phyloP scores from a whole-genome alignment of 2,888 invertebrate species.

The Drosophila dives region DNA sequence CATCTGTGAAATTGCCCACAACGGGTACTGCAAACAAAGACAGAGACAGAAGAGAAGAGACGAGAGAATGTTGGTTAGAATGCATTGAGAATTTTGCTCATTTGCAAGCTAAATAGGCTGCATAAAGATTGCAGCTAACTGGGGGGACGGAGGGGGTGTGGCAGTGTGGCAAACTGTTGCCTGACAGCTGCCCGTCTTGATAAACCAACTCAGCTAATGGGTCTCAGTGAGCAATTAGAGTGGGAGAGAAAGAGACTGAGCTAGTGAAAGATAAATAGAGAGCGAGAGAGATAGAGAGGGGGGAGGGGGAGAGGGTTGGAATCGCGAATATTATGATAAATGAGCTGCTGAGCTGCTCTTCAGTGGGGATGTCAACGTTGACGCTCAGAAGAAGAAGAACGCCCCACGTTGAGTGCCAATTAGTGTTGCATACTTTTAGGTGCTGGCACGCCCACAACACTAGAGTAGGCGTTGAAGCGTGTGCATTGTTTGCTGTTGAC shows the following conservation, averaged over 20 bases:
- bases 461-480: conserved; percentile 56
- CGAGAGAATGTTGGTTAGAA: conserved; percentile 42
- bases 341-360: conserved; percentile 53
- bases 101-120: conserved; percentile 49
- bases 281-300: conserved; percentile 10
- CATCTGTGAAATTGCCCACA: conserved; percentile 88
- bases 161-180: conserved; percentile 11
- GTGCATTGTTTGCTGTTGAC: conserved; percentile 66
- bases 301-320: conserved; percentile 6
- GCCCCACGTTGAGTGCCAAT: conserved; percentile 60
- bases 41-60: conserved; percentile 8
- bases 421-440: conserved; percentile 71
- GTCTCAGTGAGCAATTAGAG: conserved; percentile 62
- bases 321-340: conserved; percentile 76
- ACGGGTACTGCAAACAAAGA: conserved; percentile 85
- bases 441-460: conserved; percentile 35
- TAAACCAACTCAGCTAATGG: conserved; percentile 66
- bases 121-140: conserved; percentile 30
- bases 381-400: conserved; percentile 29
- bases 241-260: conserved; percentile 24
- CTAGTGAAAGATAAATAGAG: conserved; percentile 19
- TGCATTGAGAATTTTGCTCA: conserved; percentile 32
- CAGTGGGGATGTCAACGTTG: conserved; percentile 51
- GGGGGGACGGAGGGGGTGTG: not conserved
- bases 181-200: conserved; percentile 71